Conservation (phyloP, 2,888 invertebrate genomes). For the Nasonovia ribisnigri region DNA sequence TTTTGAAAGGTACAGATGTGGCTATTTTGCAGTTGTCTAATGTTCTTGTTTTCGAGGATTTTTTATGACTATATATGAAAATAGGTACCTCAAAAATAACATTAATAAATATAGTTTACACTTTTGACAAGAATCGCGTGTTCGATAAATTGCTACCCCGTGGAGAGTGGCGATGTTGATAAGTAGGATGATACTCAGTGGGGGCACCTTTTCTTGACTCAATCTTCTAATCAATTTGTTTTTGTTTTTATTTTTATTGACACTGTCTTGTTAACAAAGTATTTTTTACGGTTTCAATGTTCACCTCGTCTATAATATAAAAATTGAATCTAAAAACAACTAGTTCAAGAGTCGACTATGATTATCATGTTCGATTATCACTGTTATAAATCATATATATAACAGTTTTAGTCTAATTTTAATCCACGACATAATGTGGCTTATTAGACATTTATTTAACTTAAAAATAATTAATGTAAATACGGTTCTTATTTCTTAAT, state of each 20-base stretch:
- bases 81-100: not conserved
- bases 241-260: conserved; percentile 45
- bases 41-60: not conserved
- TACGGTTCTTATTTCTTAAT: not conserved
- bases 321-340: not conserved
- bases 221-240: conserved; percentile 41
- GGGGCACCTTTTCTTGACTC: not conserved
- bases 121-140: conserved; percentile 1
- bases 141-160: conserved; percentile 32
- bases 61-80: not conserved
- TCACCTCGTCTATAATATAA: not conserved
- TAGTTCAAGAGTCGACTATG: not conserved
- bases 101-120: conserved; percentile 21
- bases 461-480: not conserved
- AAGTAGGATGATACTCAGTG: conserved; percentile 16
- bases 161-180: not conserved
- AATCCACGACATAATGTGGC: not conserved
- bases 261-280: conserved; percentile 4
- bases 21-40: not conserved
- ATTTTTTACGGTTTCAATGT: not conserved
- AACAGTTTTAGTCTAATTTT: not conserved
- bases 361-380: too few species aligned
- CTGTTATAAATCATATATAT: too few species aligned
- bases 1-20: not conserved
- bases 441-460: not conserved